Conservation (phyloP, 1,140 invertebrate species). For the Zaprionus capensis region DNA sequence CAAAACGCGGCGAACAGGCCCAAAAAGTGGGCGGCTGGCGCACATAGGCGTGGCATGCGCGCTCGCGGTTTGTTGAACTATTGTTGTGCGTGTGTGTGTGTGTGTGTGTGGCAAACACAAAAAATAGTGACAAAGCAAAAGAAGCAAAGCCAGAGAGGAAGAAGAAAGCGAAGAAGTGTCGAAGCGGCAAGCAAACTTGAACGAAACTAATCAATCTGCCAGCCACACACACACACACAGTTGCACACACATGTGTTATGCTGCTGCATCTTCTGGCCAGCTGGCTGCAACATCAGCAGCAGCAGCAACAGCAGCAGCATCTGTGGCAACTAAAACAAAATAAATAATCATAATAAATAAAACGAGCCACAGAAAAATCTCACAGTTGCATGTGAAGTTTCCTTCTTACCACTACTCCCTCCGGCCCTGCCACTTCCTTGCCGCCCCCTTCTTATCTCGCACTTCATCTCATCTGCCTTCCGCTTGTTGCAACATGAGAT, state of each 20-base stretch:
- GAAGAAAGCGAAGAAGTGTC: constrained; percentile 25
- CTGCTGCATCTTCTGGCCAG: constrained; percentile 14
- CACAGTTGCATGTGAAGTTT: constrained; percentile 72
- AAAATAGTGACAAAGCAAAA: constrained; percentile 5
- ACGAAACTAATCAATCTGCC: constrained; percentile 74
- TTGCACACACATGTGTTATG: constrained; percentile 19
- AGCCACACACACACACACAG: constrained; percentile 7
- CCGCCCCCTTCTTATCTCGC: neutral
- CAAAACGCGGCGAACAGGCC: constrained; percentile 19
- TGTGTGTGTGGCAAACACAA: constrained; percentile 10
- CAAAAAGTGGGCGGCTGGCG: constrained; percentile 53
- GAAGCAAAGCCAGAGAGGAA: neutral
- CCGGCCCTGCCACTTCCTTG: neutral
- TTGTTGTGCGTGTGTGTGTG: neutral
- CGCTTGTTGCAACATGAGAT: constrained; percentile 24
- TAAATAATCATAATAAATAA: constrained; percentile 82
- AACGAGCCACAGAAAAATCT: constrained; percentile 77
- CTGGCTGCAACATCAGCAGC: constrained; percentile 15
- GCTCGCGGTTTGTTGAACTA: constrained; percentile 60
- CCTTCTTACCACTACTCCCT: neutral
- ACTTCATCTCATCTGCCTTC: neutral
- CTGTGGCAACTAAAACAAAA: constrained; percentile 66
- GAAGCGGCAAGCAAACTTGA: constrained; percentile 43
- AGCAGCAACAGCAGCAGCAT: constrained; percentile 26
- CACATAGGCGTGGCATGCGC: constrained; percentile 33